phyloP scores from a whole-genome alignment of 2,888 invertebrate species.

The Pristionchus japonicus region DNA sequence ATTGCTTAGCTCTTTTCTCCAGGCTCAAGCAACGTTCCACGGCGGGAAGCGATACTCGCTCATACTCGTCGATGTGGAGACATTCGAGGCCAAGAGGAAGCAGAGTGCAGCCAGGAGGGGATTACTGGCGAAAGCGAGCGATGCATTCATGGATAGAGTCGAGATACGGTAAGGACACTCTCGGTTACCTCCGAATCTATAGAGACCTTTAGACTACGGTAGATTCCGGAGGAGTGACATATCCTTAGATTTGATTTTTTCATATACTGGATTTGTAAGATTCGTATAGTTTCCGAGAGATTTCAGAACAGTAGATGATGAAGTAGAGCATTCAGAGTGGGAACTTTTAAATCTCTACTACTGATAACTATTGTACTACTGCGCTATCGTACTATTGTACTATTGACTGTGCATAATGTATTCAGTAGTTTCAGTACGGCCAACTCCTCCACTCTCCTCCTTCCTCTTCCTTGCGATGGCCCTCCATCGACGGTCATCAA shows the following conservation, averaged over 20 bases:
- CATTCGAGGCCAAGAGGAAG: slow-evolving; percentile 49
- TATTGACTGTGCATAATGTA: too few species aligned
- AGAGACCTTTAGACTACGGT: too few species aligned
- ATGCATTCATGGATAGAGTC: background rate
- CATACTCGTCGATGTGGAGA: slow-evolving; percentile 66
- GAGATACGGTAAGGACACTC: background rate
- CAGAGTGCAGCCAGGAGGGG: slow-evolving; percentile 30
- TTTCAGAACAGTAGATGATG: too few species aligned
- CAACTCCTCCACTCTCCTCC: slow-evolving; percentile 10
- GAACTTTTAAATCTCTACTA: too few species aligned
- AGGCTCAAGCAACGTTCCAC: slow-evolving; percentile 68
- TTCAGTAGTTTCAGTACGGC: background rate
- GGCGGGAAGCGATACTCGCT: slow-evolving; percentile 70
- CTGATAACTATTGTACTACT: background rate
- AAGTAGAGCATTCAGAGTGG: too few species aligned
- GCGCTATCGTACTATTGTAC: too few species aligned
- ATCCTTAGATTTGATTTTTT: too few species aligned
- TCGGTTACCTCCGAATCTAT: too few species aligned
- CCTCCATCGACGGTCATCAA: background rate
- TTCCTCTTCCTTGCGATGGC: background rate
- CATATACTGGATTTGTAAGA: too few species aligned
- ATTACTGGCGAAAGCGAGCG: slow-evolving; percentile 23
- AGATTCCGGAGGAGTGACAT: too few species aligned
- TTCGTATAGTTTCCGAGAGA: too few species aligned
- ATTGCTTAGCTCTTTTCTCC: too few species aligned